Evolutionary conservation across 2,113 vertebrate genomes (phyloP).

Genomic region (Channa argus): DNA sequence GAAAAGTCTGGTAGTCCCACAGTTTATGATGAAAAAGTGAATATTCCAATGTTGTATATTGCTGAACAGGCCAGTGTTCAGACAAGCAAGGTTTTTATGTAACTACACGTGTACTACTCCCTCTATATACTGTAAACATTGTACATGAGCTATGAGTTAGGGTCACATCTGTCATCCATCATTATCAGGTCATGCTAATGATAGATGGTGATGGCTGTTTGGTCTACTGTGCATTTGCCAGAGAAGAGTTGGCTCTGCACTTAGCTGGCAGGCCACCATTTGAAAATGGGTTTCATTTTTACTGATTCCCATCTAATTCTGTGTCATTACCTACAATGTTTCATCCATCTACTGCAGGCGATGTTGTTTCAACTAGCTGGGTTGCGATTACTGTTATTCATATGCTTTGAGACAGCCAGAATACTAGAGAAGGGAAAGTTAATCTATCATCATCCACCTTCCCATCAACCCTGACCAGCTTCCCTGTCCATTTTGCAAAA

Average conservation of each 20-base stretch:
- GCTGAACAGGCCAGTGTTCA: too few species aligned
- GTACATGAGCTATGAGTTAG: background rate
- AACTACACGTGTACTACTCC: too few species aligned
- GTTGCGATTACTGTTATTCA: conserved; percentile 61
- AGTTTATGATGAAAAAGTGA: too few species aligned
- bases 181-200: conserved; percentile 28
- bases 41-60: too few species aligned
- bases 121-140: too few species aligned
- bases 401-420: background rate
- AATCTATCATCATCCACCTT: conserved; percentile 5
- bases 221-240: conserved; percentile 29
- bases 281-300: conserved; percentile 61
- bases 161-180: conserved; percentile 23
- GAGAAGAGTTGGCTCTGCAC: conserved; percentile 37
- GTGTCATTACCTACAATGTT: conserved; percentile 42
- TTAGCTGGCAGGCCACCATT: conserved; percentile 57
- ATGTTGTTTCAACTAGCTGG: conserved; percentile 21
- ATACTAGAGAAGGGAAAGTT: background rate
- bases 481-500: too few species aligned
- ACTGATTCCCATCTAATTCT: conserved; percentile 63
- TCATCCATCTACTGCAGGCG: conserved; percentile 38
- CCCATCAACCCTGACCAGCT: too few species aligned
- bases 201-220: conserved; percentile 66
- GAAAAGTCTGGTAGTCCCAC: too few species aligned
- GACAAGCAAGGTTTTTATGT: too few species aligned